Evolutionary conservation across 2,888 invertebrate species (phyloP), one percentile per base, ranked within the genome.

Genomic region (Caenorhabditis virilis): DNA sequence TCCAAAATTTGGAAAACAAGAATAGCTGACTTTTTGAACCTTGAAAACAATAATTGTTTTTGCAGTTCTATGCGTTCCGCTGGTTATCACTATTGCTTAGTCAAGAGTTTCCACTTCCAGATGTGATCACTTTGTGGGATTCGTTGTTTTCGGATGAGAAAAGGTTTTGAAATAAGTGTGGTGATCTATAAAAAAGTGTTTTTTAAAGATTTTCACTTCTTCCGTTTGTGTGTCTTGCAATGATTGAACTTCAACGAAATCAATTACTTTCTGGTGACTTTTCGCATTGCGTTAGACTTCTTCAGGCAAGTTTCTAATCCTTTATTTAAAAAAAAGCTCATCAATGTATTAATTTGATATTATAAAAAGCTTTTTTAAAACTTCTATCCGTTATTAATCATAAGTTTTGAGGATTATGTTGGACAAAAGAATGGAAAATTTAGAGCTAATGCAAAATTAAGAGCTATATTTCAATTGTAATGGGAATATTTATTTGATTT

Each of bases 121-220:
- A 98, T 85, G 93, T 98, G 0, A 89, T 97, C 79, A 88, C 95
- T 69, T 90, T 98, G 80, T 98, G 98, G 98, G 98, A 98, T 84
- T 91, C 94, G 0, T 85, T 98, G 50, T 92, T 98, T 84, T 90
- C 95, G 0, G 95, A 95, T 85, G 88, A 89, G 50, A 88, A 90
- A 53, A 88, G 97, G 57, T 76, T n/a, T n/a, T n/a, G n/a, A n/a
- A n/a, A n/a, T n/a, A n/a, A n/a, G n/a, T n/a, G n/a, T n/a, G n/a
- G n/a, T n/a, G n/a, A n/a, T n/a, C 15, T 22, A 15, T 52, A 13
- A 33, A 27, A 43, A 46, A 45, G 18, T 18, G 25, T 18, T 45
- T 22, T 27, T 52, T 67, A 25, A 51, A 80, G 74, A 30, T 95
- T 97, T 84, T 89, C 91, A 79, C 95, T 93, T 83, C 89, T 97